Percentiles rank a stretch among this genome's conserved stretches.
Evolutionary conservation across 92 coral and sea anemone species (phyloP).

Genomic region (Porites divaricata): DNA sequence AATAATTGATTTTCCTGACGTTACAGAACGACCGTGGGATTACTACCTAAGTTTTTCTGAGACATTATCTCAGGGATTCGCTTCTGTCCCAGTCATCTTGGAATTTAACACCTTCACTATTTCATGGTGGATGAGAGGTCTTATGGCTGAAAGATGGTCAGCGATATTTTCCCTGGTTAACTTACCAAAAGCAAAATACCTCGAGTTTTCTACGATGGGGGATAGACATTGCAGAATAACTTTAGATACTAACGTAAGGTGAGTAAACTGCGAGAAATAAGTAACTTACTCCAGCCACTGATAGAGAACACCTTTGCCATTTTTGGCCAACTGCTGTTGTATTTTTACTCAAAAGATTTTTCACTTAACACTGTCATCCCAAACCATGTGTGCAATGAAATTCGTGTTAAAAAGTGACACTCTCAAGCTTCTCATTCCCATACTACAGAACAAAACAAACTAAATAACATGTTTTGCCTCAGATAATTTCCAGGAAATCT

Average conservation of each 20-base stretch:
- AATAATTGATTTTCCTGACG: background rate
- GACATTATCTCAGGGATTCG: slow-evolving; percentile 5
- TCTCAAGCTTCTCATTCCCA: too few species aligned
- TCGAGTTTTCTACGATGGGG: background rate
- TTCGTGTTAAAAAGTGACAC: too few species aligned
- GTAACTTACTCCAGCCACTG: too few species aligned
- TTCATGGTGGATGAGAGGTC: slow-evolving; percentile 40
- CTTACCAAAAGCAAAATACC: background rate
- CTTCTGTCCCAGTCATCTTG: slow-evolving; percentile 6
- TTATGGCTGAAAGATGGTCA: background rate
- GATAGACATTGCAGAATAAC: background rate
- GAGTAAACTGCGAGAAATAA: too few species aligned
- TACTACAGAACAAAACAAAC: too few species aligned
- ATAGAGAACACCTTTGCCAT: too few species aligned
- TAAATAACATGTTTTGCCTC: too few species aligned
- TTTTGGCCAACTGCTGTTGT: too few species aligned
- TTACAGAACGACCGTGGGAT: slow-evolving; percentile 38
- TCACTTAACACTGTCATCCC: too few species aligned
- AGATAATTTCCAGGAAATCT: too few species aligned
- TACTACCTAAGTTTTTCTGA: slow-evolving; percentile 18
- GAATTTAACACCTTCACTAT: slow-evolving; percentile 14
- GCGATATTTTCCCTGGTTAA: slow-evolving; percentile 22
- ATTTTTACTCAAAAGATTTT: too few species aligned
- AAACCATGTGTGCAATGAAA: too few species aligned
- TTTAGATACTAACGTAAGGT: background rate